Conservation (phyloP, 2,797 vertebrate genomes). For the Paramormyrops hopkinsi region DNA sequence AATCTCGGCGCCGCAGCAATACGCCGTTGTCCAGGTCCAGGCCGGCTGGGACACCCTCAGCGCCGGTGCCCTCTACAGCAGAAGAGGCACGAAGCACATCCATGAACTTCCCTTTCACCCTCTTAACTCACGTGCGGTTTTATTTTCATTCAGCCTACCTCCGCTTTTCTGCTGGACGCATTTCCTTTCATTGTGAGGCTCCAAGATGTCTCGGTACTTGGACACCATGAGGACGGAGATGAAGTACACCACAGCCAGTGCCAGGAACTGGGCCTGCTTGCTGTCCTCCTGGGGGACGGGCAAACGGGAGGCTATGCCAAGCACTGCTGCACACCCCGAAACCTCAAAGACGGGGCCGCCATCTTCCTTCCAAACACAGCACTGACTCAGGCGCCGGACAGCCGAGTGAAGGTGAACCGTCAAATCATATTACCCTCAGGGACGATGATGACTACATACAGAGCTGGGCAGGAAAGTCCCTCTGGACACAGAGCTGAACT, state of each 20-base stretch:
- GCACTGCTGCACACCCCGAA: background rate
- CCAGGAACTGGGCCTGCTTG: constrained; percentile 97
- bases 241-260: constrained; percentile 95
- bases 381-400: background rate
- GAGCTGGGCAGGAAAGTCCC: background rate
- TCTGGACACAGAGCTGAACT: background rate
- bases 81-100: background rate
- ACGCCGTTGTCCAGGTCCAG: constrained; percentile 61
- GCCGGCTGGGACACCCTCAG: constrained; percentile 39
- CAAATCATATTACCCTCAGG: background rate
- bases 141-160: constrained; percentile 46
- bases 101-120: background rate
- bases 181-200: constrained; percentile 84
- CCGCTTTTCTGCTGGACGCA: constrained; percentile 59
- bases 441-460: background rate
- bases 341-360: background rate
- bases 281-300: constrained; percentile 81
- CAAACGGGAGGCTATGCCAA: constrained; percentile 27
- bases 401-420: background rate
- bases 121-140: background rate
- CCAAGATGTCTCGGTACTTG: constrained; percentile 96
- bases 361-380: background rate
- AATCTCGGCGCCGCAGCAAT: constrained; percentile 67
- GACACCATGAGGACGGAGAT: constrained; percentile 99
- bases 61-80: background rate